phyloP scores from a whole-genome alignment of 2,113 vertebrate species.

The Pogona vitticeps region DNA sequence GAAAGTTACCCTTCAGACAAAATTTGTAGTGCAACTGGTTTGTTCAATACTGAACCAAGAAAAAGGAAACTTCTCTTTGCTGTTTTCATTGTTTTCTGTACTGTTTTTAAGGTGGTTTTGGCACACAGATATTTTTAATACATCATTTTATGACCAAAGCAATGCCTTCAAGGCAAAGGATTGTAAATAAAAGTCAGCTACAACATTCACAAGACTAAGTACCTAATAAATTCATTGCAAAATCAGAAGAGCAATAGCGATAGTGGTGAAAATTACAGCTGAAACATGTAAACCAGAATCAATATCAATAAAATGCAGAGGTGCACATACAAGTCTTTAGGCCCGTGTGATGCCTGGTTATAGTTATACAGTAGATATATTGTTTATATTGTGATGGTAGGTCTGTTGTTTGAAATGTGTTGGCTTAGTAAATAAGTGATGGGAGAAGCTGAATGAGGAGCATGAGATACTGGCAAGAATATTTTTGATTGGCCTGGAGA shows the following conservation, averaged over 20 bases:
- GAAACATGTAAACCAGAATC: background rate
- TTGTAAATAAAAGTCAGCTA: background rate
- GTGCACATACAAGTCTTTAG: background rate
- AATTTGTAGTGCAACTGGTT: slow-evolving; percentile 39
- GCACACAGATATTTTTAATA: background rate
- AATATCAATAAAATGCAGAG: background rate
- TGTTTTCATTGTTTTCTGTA: background rate
- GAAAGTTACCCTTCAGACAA: slow-evolving; percentile 29
- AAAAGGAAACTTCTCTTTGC: background rate
- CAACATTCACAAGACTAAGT: background rate
- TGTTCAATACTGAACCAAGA: background rate
- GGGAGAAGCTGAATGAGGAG: too few relatives aligned
- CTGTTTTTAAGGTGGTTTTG: background rate
- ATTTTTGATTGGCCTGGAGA: too few relatives aligned
- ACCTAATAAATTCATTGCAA: background rate
- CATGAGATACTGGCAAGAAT: too few relatives aligned
- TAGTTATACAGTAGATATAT: too few relatives aligned
- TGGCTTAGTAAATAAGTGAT: too few relatives aligned
- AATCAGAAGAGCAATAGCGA: background rate
- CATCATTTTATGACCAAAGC: background rate
- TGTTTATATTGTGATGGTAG: too few relatives aligned
- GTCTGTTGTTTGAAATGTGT: too few relatives aligned
- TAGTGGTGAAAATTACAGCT: background rate
- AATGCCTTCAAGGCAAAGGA: background rate
- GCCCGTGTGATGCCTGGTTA: too few relatives aligned